Evolutionary conservation across 2,113 vertebrate genomes (phyloP), one percentile per base, ranked within the genome.

Genomic region (Mungos mungo): DNA sequence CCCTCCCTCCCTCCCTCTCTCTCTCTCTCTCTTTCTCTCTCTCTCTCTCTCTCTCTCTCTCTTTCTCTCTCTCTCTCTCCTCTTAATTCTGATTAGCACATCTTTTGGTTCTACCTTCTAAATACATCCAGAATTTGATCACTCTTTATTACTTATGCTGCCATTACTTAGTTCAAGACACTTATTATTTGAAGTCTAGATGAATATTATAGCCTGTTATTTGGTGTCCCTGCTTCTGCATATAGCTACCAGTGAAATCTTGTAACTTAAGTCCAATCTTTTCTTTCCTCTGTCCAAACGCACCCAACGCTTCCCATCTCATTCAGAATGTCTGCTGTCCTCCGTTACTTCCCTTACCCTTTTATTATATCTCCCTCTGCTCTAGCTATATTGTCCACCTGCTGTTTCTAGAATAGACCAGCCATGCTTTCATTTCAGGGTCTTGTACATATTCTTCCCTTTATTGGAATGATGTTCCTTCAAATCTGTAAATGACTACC

Each of bases 401-500:
- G 11, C 50, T 86, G 0, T 57, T 79, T 69, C 38, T 72, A 77
- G 33, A 76, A 71, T n/a, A 31, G 41, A 19, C 19, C 50, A 77
- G 25, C 27, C 60, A 41, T 35, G 29, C 4, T 35, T 38, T 92
- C 50, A 47, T 23, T 11, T n/a, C 52, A 19, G 10, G 2, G 14
- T 18, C 81, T 52, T 69, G 3, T 21, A 50, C 33, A 31, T 71
- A 25, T 9, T 50, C 21, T 86, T 60, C 16, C 27, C 23, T 57
- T 86, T 72, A 60, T 57, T 93, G 3, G 23, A 86, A 50, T 45
- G 13, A 79, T 66, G 74, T 74, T 23, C 33, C 38, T 13, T 93
- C 87, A 77, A 50, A 69, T 38, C 66, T 93, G 81, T 77, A 88
- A 92, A 79, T 68, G 27, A 1, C 50, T 90, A n/a, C 7, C 12